These are phyloP conservation scores for Ctenoplectra terminalis DNA, from an alignment of 1,140 invertebrate genomes.

Conservation along the genomic window DNA sequence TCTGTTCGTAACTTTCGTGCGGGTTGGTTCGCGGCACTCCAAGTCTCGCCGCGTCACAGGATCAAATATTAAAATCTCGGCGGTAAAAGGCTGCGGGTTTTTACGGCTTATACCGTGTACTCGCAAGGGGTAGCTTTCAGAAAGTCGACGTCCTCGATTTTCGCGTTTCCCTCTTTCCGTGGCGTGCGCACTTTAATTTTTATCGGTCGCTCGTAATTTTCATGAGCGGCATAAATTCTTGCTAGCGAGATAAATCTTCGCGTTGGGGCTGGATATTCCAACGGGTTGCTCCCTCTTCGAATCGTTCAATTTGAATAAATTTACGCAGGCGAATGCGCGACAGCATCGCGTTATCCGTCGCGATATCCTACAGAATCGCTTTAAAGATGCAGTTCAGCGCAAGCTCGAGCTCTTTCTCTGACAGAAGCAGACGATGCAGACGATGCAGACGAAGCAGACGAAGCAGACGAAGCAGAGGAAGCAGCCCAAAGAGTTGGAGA, in stretches of 20 bases:
- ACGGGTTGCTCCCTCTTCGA: neutral
- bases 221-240: conserved; percentile 2
- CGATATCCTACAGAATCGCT: neutral
- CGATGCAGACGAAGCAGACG: too few relatives aligned
- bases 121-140: conserved; percentile 48
- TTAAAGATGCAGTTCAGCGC: neutral
- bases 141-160: conserved; percentile 40
- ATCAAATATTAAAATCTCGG: conserved; percentile 70
- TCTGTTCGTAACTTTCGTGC: neutral
- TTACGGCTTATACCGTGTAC: conserved; percentile 36
- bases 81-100: conserved; percentile 56
- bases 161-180: neutral
- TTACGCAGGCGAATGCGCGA: neutral
- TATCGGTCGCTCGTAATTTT: conserved; percentile 33
- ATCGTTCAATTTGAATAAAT: conserved; percentile 20
- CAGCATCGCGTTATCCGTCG: neutral
- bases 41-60: neutral
- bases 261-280: too few relatives aligned
- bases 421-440: too few relatives aligned
- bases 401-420: too few relatives aligned
- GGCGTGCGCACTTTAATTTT: conserved; percentile 48
- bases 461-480: too few relatives aligned
- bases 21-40: neutral
- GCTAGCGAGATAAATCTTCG: conserved; percentile 8
- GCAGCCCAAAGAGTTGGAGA: neutral